phyloP scores from a whole-genome alignment of 2,888 invertebrate genomes.

The Siphlonurus alternatus region DNA sequence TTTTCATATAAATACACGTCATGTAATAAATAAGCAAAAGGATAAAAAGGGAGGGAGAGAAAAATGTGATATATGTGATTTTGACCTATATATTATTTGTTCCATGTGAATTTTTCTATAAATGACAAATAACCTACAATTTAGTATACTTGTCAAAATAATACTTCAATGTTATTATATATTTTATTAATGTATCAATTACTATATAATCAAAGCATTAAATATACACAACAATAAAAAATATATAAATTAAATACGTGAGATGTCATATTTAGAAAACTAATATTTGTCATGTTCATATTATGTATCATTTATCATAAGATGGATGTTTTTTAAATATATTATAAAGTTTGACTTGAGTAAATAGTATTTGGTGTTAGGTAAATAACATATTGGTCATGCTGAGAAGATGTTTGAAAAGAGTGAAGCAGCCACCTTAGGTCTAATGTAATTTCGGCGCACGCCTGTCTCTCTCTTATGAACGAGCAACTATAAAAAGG shows the following conservation, averaged over 20 bases:
- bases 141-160: no score
- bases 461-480: no score
- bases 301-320: slow-evolving; percentile 1
- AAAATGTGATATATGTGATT: neutral
- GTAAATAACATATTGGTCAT: neutral
- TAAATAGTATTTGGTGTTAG: neutral
- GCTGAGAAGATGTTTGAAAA: no score
- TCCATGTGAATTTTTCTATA: neutral
- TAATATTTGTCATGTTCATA: neutral
- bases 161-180: no score
- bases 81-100: neutral
- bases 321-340: neutral
- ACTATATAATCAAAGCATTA: no score
- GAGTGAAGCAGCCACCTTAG: no score
- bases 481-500: no score
- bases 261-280: neutral
- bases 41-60: neutral
- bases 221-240: neutral
- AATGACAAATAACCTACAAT: no score
- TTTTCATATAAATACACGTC: neutral
- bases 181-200: no score
- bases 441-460: no score
- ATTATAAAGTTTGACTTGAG: neutral
- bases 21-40: neutral
- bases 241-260: neutral